These are phyloP conservation scores for Muschampia plurimacula DNA, from an alignment of 2,888 invertebrate species.

Conservation along the genomic window DNA sequence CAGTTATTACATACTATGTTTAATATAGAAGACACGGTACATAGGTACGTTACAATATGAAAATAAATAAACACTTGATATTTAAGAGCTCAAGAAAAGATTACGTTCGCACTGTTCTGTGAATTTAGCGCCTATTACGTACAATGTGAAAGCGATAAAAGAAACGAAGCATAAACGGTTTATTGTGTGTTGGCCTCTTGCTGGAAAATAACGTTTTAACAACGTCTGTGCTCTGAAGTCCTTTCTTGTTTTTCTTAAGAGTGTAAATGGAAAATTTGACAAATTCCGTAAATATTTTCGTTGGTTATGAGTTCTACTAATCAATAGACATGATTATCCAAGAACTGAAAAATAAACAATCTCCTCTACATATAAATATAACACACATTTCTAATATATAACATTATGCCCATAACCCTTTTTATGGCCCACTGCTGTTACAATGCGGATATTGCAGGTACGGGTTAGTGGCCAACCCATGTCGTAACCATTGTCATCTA, in stretches of 20 bases:
- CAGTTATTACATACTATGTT: too few species aligned
- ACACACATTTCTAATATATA: too few species aligned
- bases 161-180: conserved; percentile 28
- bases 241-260: neutral
- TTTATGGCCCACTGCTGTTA: too few species aligned
- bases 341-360: too few species aligned
- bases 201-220: conserved; percentile 21
- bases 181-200: conserved; percentile 24
- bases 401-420: too few species aligned
- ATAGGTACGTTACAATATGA: neutral
- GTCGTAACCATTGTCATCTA: too few species aligned
- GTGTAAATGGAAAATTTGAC: neutral
- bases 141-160: conserved; percentile 23
- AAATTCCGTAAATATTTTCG: neutral
- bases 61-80: conserved; percentile 4
- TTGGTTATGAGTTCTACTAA: neutral
- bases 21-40: too few species aligned
- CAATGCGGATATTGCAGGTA: too few species aligned
- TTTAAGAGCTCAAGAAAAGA: conserved; percentile 19
- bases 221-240: conserved; percentile 9
- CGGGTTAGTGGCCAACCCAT: too few species aligned
- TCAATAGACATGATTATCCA: too few species aligned
- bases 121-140: conserved; percentile 27
- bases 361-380: too few species aligned
- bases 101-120: conserved; percentile 11